A percentile compares a stretch with the other conserved stretches of the same genome.
These are phyloP conservation scores for Hoplostethus mediterraneus DNA, from an alignment of 2,797 vertebrate genomes.

Conservation along the genomic window DNA sequence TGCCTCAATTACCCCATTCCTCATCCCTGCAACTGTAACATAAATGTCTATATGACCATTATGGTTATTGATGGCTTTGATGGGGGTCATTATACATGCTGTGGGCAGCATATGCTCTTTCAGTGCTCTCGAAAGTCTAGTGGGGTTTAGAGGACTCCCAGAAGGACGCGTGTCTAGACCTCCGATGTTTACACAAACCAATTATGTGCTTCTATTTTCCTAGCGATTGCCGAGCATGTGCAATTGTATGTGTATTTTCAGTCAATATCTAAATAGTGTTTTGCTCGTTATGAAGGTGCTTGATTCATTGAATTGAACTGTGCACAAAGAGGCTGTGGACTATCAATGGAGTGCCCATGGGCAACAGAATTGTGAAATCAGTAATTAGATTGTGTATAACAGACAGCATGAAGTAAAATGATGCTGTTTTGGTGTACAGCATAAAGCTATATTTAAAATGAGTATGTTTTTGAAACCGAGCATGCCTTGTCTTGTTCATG, in stretches of 20 bases:
- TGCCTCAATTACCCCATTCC: constrained; percentile 70
- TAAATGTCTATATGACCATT: constrained; percentile 82
- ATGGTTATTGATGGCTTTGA: constrained; percentile 85
- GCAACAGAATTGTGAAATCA: constrained; percentile 1
- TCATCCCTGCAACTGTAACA: constrained; percentile 79
- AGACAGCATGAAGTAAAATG: background rate
- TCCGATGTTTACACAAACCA: constrained; percentile 44
- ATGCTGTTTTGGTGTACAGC: background rate
- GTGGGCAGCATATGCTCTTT: constrained; percentile 80
- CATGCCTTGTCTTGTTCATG: background rate
- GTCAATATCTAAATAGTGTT: constrained; percentile 39
- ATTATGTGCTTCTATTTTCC: constrained; percentile 36
- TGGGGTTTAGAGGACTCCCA: constrained; percentile 62
- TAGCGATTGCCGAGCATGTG: constrained; percentile 17
- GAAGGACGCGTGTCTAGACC: constrained; percentile 61
- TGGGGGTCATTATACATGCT: constrained; percentile 83
- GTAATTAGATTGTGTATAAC: background rate
- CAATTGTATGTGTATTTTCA: constrained; percentile 23
- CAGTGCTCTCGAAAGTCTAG: constrained; percentile 70
- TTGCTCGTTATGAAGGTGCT: constrained; percentile 28
- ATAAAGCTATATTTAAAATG: background rate
- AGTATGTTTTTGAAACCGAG: background rate
- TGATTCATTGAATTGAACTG: constrained; percentile 21
- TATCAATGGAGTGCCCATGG: background rate
- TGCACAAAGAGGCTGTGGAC: constrained; percentile 9